These are phyloP conservation scores for Drosophila monieri DNA, from an alignment of 2,888 invertebrate species.

Conservation along the genomic window DNA sequence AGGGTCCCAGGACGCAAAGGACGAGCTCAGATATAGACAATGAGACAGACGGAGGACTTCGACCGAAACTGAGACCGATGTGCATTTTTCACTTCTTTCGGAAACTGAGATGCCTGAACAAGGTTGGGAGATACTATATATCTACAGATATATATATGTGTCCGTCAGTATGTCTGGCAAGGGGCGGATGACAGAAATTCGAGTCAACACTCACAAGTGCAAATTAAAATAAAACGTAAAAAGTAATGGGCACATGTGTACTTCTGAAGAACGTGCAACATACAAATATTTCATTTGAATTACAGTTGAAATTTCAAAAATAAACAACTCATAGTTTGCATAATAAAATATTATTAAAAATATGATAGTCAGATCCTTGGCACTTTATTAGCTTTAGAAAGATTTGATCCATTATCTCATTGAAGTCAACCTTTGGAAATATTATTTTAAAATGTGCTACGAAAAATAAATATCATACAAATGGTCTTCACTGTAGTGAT, in stretches of 20 bases:
- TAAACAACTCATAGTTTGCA: too few species aligned
- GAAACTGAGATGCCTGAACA: slow-evolving; percentile 36
- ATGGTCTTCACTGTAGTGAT: slow-evolving; percentile 12
- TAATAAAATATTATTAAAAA: too few species aligned
- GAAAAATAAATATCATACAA: not conserved
- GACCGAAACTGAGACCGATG: slow-evolving; percentile 31
- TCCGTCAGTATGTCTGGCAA: slow-evolving; percentile 18
- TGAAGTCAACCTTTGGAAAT: too few species aligned
- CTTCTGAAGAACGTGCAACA: not conserved
- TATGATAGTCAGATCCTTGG: too few species aligned
- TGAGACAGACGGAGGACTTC: slow-evolving; percentile 6
- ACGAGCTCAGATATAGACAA: slow-evolving; percentile 1
- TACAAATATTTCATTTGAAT: not conserved
- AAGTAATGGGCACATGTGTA: slow-evolving; percentile 20
- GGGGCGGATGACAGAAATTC: slow-evolving; percentile 40
- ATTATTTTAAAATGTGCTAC: too few species aligned
- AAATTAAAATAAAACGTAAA: slow-evolving; percentile 64
- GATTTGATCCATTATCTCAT: too few species aligned
- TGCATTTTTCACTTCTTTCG: slow-evolving; percentile 24
- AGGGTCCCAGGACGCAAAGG: slow-evolving; percentile 9
- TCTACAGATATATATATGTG: slow-evolving; percentile 3
- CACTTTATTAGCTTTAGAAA: too few species aligned
- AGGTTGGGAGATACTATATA: slow-evolving; percentile 6
- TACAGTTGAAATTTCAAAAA: slow-evolving; percentile 1
- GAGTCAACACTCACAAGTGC: slow-evolving; percentile 61